Conservation (phyloP, 1,140 invertebrate species). For the Uloborus diversus region DNA sequence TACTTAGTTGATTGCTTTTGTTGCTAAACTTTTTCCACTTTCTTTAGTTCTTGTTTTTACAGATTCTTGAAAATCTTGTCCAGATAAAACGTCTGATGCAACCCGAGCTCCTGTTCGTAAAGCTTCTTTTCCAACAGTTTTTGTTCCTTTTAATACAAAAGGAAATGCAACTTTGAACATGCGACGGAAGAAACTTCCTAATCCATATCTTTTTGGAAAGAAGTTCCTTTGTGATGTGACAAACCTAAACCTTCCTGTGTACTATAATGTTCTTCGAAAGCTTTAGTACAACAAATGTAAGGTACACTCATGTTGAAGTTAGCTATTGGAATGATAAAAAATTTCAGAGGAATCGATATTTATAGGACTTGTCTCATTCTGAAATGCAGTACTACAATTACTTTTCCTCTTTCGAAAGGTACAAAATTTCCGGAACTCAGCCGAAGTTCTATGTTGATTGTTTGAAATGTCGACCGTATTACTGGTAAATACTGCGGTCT, state of each 20-base stretch:
- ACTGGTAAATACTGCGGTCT: neutral
- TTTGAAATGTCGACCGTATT: neutral
- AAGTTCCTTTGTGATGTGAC: neutral
- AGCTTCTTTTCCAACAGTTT: slow-evolving; percentile 12
- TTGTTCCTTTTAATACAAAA: neutral
- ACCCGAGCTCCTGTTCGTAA: neutral
- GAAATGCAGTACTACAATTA: neutral
- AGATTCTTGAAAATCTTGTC: neutral
- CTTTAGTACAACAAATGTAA: neutral
- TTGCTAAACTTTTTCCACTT: neutral
- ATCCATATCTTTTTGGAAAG: neutral
- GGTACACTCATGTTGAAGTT: neutral
- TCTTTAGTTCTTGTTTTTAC: neutral
- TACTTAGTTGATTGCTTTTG: neutral
- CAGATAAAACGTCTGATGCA: neutral
- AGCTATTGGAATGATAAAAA: neutral
- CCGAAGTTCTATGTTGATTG: neutral
- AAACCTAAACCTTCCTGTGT: neutral
- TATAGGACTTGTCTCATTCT: neutral
- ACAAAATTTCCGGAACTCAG: neutral
- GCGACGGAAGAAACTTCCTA: neutral
- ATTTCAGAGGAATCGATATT: neutral
- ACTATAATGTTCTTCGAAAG: neutral
- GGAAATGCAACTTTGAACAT: neutral
- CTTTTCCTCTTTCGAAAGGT: neutral